Base-by-base conservation (phyloP, 2,113 vertebrate species). In the Leucoraja erinaceus region DNA sequence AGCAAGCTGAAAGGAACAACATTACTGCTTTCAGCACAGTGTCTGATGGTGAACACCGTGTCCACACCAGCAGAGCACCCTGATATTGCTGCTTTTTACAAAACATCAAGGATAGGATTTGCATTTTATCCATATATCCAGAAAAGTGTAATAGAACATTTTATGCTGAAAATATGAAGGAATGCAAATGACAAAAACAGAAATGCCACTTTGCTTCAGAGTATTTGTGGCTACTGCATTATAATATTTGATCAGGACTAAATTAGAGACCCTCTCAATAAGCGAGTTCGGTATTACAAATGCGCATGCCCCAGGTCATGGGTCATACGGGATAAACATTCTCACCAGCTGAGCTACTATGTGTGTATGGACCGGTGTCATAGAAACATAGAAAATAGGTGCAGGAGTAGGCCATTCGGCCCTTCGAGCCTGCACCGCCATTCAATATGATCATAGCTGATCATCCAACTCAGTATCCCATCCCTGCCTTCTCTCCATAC, bases 41-140 rank as follows among this genome's bases (percentile, higher is more conserved):
- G 16, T 84, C 81, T 84, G 54, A 84, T 84, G 56, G 59, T 28
- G 12, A 59, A 8, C 18, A 59, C 81, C 28, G 54, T 59, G 2
- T 84, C 8, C 22, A 56, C 22, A 56, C 81, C 20, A 83, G 22
- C 54, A 10, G 47, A 9, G 8, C 6, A 25, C 47, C 8, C 47
- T 59, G 47, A 8, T 56, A 28, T n/a, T 86, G 28, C 81, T 31
- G 11, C n/a, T 9, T 25, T 61, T 61, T 54, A 25, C 81, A 54
- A 28, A 28, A 61, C 7, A 59, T n/a, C 56, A 61, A 25, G 56
- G 81, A 86, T 11, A n/a, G 28, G 25, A 86, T 86, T 86, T 86
- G 28, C 81, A 86, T 86, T 59, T 61, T 86, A 61, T 86, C 56
- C n/a, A n/a, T 4, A 61, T 25, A 86, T 86, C 81, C 56, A 86